phyloP scores from a whole-genome alignment of 2,113 vertebrate species.

The Thalassoma bifasciatum region DNA sequence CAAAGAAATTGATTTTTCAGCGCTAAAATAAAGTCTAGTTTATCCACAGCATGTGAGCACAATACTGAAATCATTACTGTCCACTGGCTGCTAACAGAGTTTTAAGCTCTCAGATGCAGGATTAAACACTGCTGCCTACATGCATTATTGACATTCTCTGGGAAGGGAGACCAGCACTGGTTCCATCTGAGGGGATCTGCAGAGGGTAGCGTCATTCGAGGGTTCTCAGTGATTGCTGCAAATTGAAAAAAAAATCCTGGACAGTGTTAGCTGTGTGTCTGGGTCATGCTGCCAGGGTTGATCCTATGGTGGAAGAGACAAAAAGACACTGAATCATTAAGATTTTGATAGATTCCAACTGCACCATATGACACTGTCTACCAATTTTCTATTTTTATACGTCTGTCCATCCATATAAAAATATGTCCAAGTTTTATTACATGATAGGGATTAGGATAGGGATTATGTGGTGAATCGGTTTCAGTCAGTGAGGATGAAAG shows the following conservation, averaged over 20 bases:
- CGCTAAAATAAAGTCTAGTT: slow-evolving; percentile 11
- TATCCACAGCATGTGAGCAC: slow-evolving; percentile 14
- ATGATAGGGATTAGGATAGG: not conserved
- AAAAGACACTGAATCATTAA: slow-evolving; percentile 1
- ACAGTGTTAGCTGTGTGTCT: slow-evolving; percentile 51
- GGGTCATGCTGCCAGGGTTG: slow-evolving; percentile 48
- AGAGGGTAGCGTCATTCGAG: slow-evolving; percentile 22
- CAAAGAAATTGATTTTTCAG: slow-evolving; percentile 24
- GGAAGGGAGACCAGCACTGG: slow-evolving; percentile 24
- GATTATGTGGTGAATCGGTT: not conserved
- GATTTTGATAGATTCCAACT: not conserved
- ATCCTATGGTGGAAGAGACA: slow-evolving; percentile 39
- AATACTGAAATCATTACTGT: slow-evolving; percentile 24
- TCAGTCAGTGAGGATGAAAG: slow-evolving; percentile 6
- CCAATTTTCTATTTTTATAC: not conserved
- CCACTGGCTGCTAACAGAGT: slow-evolving; percentile 26
- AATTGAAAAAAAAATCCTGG: slow-evolving; percentile 64
- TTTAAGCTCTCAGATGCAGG: slow-evolving; percentile 41
- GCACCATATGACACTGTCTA: not conserved
- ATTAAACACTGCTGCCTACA: slow-evolving; percentile 53
- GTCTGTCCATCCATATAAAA: not conserved
- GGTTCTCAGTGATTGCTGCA: slow-evolving; percentile 38
- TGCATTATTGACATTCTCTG: slow-evolving; percentile 48
- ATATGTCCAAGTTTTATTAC: not conserved
- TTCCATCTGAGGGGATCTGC: slow-evolving; percentile 22